These are phyloP conservation scores for Hylaeus anthracinus DNA, from an alignment of 1,140 invertebrate species.

Conservation along the genomic window DNA sequence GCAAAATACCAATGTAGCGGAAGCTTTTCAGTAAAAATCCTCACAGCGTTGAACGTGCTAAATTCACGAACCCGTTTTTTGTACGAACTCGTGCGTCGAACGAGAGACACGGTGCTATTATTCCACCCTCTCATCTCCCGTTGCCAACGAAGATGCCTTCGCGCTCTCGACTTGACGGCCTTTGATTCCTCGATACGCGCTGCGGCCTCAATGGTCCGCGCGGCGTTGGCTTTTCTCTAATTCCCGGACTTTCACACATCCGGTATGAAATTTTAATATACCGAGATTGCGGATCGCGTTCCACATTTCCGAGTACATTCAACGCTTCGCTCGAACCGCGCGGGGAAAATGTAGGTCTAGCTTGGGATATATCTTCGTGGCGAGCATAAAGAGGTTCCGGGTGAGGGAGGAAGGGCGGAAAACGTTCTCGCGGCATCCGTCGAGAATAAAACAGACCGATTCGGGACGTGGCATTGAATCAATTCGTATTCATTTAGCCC, in stretches of 20 bases:
- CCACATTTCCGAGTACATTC: constrained; percentile 35
- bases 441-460: constrained; percentile 56
- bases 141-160: not conserved
- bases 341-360: constrained; percentile 14
- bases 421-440: constrained; percentile 39
- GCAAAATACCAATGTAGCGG: no score
- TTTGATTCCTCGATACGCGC: constrained; percentile 19
- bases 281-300: constrained; percentile 39
- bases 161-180: not conserved
- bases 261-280: constrained; percentile 50
- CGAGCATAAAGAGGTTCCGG: not conserved
- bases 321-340: constrained; percentile 15
- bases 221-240: constrained; percentile 22
- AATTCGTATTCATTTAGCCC: constrained; percentile 72
- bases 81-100: not conserved
- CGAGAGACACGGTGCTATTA: not conserved
- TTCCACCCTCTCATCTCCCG: not conserved
- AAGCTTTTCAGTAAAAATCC: no score
- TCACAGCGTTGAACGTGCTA: not conserved
- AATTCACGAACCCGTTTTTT: not conserved
- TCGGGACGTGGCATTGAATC: constrained; percentile 59
- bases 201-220: constrained; percentile 8
- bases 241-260: constrained; percentile 27
- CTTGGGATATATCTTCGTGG: not conserved
- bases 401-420: not conserved